Base-by-base conservation (phyloP, 2,888 invertebrate species). In the Dorcus parallelipipedus region DNA sequence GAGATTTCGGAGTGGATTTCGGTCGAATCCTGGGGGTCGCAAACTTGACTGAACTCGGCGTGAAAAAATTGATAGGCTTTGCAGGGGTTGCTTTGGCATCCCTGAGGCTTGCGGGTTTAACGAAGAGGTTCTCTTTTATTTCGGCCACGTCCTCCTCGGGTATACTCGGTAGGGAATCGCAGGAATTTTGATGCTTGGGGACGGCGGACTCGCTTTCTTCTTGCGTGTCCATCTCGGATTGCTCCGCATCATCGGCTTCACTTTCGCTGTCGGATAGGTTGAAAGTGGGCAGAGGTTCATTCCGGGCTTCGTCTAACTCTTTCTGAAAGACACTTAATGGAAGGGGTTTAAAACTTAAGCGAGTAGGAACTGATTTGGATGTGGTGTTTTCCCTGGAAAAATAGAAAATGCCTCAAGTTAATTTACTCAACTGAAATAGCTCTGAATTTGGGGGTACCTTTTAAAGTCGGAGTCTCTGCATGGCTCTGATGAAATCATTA, bases 241-340 rank as follows among this genome's bases (percentile, higher is more conserved):
- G 54, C 9, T 43, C 45, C 9, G 20, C 39, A 52, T 43, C 33
- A 9, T 20, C 48, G 10, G 20, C 7, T 42, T 56, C 49, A 23
- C 52, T 51, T 40, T 23, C 26, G 20, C 3, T 38, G 14, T 33
- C 7, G 45, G 20, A 40, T 41, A 33, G 33, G 40, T 54, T 26
- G 41, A 40, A 33, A 38, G 55, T 42, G 20, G 52, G 42, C n/a
- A 61, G 47, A 2, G 64, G 65, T 42, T 66, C 64, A 47, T 67
- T 63, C 43, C 58, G 59, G 9, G 62, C 65, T 56, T 67, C 64
- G 38, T 63, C 52, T 7, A 65, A 53, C 53, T 64, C 63, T 42
- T 62, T 61, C 39, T 57, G 49, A 48, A 67, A 57, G 38, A 50
- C 63, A 40, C 57, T 61, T 48, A 63, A 57, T 4, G 61, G 54